Evolutionary conservation across 1,140 invertebrate species (phyloP).

Genomic region (Pogonomyrmex californicus): DNA sequence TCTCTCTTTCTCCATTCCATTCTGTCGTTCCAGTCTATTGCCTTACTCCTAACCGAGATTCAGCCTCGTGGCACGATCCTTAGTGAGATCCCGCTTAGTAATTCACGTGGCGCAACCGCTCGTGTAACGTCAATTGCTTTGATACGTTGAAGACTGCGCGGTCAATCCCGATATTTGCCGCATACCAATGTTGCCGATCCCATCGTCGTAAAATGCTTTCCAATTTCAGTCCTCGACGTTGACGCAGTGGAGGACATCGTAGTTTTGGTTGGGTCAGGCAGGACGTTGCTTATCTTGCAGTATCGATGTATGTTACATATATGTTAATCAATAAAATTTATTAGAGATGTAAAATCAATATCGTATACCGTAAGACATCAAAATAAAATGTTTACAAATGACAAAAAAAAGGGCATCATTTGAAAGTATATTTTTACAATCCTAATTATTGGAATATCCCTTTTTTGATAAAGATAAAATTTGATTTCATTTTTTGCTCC

Average conservation of each 20-base stretch:
- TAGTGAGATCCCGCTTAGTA: constrained; percentile 58
- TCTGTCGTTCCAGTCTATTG: constrained; percentile 43
- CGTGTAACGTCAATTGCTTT: constrained; percentile 48
- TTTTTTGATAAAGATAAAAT: not conserved
- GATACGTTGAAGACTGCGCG: constrained; percentile 27
- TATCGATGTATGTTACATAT: not conserved
- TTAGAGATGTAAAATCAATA: not conserved
- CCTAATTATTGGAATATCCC: not conserved
- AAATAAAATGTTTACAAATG: constrained; percentile 2
- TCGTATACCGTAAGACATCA: not conserved
- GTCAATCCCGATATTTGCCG: constrained; percentile 28
- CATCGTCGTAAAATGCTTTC: constrained; percentile 58
- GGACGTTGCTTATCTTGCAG: constrained; percentile 12
- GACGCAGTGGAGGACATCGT: constrained; percentile 26
- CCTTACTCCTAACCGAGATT: constrained; percentile 8
- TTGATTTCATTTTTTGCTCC: not conserved
- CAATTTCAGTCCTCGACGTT: constrained; percentile 44
- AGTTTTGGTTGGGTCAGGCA: constrained; percentile 1
- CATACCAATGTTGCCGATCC: constrained; percentile 39
- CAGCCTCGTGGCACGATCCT: constrained; percentile 10
- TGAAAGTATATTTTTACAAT: not conserved
- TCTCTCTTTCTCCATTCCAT: not conserved
- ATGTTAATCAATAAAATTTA: not conserved
- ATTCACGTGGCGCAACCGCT: constrained; percentile 53
- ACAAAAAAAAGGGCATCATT: not conserved